phyloP scores from a whole-genome alignment of 2,113 vertebrate species.

The Crocuta crocuta region DNA sequence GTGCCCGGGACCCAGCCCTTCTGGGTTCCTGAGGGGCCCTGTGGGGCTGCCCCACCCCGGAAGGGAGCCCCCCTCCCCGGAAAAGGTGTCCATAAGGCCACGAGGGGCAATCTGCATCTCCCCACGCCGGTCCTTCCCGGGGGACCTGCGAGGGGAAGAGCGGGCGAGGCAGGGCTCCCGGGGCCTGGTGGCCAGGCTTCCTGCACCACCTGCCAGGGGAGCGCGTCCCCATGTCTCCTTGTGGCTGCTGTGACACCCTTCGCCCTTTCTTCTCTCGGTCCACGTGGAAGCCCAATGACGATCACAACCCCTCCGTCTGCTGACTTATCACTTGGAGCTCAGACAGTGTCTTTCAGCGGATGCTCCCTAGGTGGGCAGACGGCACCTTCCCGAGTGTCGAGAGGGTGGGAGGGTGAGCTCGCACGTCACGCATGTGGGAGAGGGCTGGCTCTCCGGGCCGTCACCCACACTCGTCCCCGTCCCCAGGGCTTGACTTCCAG shows the following conservation, averaged over 20 bases:
- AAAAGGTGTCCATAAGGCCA: neutral
- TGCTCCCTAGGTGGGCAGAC: fast-evolving
- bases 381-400: fast-evolving
- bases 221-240: too few relatives aligned
- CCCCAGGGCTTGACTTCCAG: neutral
- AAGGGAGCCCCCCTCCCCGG: too few relatives aligned
- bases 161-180: too few relatives aligned
- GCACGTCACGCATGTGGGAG: neutral
- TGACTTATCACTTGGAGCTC: neutral
- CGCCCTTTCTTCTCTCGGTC: neutral
- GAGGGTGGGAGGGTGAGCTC: neutral
- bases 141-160: too few relatives aligned
- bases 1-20: neutral
- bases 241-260: neutral
- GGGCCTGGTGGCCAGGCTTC: neutral
- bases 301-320: fast-evolving
- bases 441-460: too few relatives aligned
- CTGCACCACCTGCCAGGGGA: fast-evolving
- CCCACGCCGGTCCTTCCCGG: neutral
- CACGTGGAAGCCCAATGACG: neutral
- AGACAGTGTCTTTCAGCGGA: neutral
- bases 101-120: fast-evolving
- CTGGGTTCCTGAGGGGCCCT: neutral
- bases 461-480: neutral
- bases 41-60: too few relatives aligned